A percentile compares a stretch with the other conserved stretches of the same genome.
Evolutionary conservation across 2,888 invertebrate species (phyloP).

Genomic region (Orthosia incerta): DNA sequence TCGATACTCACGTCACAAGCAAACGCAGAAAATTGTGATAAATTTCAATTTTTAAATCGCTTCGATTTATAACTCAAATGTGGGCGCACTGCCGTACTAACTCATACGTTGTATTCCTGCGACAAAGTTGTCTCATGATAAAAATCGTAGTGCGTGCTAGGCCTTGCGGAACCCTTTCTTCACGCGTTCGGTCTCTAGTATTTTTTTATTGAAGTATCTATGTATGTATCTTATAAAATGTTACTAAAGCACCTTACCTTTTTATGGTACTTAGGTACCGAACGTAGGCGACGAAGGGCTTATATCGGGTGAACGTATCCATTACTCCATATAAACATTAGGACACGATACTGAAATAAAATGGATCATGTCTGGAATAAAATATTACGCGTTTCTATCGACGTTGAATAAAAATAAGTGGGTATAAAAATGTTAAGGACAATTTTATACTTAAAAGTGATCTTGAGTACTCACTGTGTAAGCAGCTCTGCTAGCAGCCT

Average conservation of each 20-base stretch:
- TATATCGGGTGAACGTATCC: slow-evolving; percentile 35
- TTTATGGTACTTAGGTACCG: slow-evolving; percentile 42
- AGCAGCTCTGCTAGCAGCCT: too few relatives aligned
- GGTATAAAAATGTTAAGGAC: neutral
- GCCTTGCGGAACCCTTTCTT: neutral
- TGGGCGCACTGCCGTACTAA: too few relatives aligned
- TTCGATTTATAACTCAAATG: too few relatives aligned
- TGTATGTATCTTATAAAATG: slow-evolving; percentile 4
- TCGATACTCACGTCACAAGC: too few relatives aligned
- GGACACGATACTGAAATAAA: slow-evolving; percentile 28
- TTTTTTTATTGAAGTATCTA: slow-evolving; percentile 12
- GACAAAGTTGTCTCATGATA: too few relatives aligned
- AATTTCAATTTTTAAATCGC: too few relatives aligned
- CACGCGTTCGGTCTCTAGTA: too few relatives aligned
- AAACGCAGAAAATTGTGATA: too few relatives aligned
- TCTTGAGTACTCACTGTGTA: too few relatives aligned
- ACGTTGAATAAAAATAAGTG: neutral
- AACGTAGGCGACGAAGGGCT: slow-evolving; percentile 27
- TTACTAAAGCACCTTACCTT: slow-evolving; percentile 26
- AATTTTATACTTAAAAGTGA: too few relatives aligned
- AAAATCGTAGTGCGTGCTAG: too few relatives aligned
- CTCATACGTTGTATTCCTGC: too few relatives aligned
- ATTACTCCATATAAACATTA: slow-evolving; percentile 38
- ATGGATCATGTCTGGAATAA: slow-evolving; percentile 29
- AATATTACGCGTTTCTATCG: neutral